A percentile compares a stretch with the other conserved stretches of the same genome.
Conservation (phyloP, 2,888 invertebrate species). For the Drosophila prolongata region DNA sequence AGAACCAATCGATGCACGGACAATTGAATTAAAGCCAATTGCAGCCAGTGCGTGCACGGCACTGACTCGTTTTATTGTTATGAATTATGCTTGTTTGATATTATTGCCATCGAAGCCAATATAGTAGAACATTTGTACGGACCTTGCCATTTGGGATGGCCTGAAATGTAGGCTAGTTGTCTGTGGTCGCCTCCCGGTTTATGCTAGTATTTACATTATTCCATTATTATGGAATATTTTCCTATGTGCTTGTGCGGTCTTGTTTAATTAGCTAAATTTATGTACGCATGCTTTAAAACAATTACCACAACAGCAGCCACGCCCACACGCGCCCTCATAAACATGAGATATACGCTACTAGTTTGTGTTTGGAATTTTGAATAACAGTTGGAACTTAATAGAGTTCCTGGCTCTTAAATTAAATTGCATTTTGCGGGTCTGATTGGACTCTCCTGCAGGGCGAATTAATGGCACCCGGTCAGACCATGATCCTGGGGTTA, state of each 20-base stretch:
- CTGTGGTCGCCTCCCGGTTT: slow-evolving; percentile 27
- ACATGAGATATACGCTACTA: slow-evolving; percentile 11
- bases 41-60: slow-evolving; percentile 14
- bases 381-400: slow-evolving; percentile 44
- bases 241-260: slow-evolving; percentile 53
- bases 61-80: slow-evolving; percentile 28
- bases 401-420: slow-evolving; percentile 25
- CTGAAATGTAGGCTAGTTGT: slow-evolving; percentile 36
- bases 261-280: slow-evolving; percentile 75
- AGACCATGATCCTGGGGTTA: slow-evolving; percentile 4
- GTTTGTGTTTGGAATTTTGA: slow-evolving; percentile 30
- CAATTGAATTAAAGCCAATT: slow-evolving; percentile 53
- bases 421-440: slow-evolving; percentile 24
- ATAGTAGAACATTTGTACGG: slow-evolving; percentile 24
- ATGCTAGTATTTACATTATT: slow-evolving; percentile 70
- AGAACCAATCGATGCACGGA: slow-evolving; percentile 34
- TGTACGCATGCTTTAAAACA: slow-evolving; percentile 72
- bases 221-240: slow-evolving; percentile 62
- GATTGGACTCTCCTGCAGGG: slow-evolving; percentile 2
- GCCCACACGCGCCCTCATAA: slow-evolving; percentile 9
- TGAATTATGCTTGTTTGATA: slow-evolving; percentile 29
- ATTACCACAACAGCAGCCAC: slow-evolving; percentile 51
- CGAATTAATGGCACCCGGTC: slow-evolving; percentile 4
- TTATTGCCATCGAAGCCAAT: slow-evolving; percentile 31
- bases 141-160: neutral